These are phyloP conservation scores for Craseonycteris thonglongyai DNA, from an alignment of 2,113 vertebrate species.

Conservation along the genomic window DNA sequence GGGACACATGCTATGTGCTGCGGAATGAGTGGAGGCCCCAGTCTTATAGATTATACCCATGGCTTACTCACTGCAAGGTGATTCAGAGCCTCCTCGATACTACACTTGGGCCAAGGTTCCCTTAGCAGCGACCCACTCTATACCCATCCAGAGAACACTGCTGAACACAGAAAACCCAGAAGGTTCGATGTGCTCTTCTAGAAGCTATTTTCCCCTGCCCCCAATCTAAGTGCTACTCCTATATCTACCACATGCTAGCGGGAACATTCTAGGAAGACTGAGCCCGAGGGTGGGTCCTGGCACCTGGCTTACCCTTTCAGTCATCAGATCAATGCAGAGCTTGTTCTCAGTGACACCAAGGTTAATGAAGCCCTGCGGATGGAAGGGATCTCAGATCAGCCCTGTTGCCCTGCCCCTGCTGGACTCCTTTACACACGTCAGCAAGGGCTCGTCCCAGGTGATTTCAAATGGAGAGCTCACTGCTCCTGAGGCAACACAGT, in stretches of 20 bases:
- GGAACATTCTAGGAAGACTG: not conserved
- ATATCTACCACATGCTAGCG: not conserved
- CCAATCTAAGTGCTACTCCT: not conserved
- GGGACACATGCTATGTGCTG: fast-evolving
- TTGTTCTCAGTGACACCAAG: conserved; percentile 93
- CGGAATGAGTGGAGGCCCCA: not conserved
- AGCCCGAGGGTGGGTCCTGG: not conserved
- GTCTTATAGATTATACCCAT: not conserved
- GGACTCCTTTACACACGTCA: not conserved
- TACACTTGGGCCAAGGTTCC: not conserved
- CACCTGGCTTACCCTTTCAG: conserved; percentile 83
- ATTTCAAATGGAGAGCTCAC: not conserved
- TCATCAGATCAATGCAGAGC: conserved; percentile 89
- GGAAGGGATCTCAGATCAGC: not conserved
- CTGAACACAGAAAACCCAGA: not conserved
- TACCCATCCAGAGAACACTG: not conserved
- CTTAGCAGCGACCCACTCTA: not conserved
- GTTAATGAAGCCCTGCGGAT: conserved; percentile 89
- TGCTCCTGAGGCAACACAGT: not conserved
- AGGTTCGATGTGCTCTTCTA: not conserved
- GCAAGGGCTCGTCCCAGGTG: not conserved
- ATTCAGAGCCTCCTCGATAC: not conserved
- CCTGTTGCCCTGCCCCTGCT: not conserved
- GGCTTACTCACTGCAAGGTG: not conserved
- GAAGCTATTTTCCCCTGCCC: not conserved